phyloP scores from a whole-genome alignment of 2,113 vertebrate genomes.

The Otolemur garnettii region DNA sequence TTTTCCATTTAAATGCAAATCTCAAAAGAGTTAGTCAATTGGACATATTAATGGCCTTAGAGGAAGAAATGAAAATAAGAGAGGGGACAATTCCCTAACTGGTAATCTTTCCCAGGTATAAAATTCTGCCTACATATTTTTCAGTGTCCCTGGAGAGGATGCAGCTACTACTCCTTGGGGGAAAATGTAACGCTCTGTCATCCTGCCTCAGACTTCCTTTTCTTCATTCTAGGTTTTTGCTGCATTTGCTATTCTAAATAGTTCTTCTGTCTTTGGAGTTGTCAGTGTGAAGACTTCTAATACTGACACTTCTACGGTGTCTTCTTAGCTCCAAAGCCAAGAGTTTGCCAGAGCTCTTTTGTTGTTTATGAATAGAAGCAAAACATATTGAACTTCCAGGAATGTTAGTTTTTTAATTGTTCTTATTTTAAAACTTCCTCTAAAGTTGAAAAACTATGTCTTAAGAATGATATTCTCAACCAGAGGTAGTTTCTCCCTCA shows the following conservation, averaged over 20 bases:
- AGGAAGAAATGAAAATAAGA: neutral
- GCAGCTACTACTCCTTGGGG: neutral
- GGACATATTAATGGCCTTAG: constrained; percentile 7
- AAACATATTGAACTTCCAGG: neutral
- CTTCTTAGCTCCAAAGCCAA: neutral
- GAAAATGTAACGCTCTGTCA: neutral
- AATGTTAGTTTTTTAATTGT: neutral
- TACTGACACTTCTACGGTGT: fast-evolving
- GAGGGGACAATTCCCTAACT: neutral
- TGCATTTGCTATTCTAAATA: neutral
- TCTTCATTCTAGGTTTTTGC: neutral
- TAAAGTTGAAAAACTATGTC: neutral
- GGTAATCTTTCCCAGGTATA: neutral
- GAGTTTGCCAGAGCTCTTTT: neutral
- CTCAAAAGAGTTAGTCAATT: constrained; percentile 1
- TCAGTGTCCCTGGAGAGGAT: neutral
- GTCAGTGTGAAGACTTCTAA: neutral
- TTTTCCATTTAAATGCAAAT: constrained; percentile 57
- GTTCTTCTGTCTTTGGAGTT: neutral
- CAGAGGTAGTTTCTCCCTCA: neutral
- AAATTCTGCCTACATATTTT: neutral
- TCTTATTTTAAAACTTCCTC: neutral
- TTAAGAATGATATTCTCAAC: neutral
- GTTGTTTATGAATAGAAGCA: neutral
- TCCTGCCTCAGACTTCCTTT: neutral